phyloP scores from a whole-genome alignment of 2,888 invertebrate species.

The Tipula vernalis region DNA sequence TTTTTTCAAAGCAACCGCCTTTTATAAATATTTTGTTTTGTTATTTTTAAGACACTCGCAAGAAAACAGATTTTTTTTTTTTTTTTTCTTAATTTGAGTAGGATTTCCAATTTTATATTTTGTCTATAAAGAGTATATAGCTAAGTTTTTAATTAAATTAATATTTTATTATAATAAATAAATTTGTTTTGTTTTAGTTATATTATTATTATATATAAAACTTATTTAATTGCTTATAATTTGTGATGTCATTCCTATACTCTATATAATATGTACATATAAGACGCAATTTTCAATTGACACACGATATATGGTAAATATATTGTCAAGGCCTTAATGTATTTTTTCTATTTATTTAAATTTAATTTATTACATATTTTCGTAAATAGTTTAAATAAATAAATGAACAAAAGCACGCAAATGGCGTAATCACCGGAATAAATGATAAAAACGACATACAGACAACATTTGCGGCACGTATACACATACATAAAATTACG shows the following conservation, averaged over 20 bases:
- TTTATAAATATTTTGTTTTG: neutral
- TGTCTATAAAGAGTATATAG: neutral
- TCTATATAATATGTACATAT: neutral
- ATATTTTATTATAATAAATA: neutral
- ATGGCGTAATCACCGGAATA: neutral
- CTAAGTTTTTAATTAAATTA: neutral
- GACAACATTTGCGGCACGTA: neutral
- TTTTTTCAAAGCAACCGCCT: neutral
- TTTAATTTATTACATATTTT: neutral
- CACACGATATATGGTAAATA: neutral
- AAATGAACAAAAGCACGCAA: neutral
- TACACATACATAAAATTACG: neutral
- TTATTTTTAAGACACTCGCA: neutral
- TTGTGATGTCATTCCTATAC: neutral
- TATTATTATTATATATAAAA: neutral
- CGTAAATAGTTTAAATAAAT: neutral
- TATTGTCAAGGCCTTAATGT: neutral
- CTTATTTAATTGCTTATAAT: neutral
- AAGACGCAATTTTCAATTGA: neutral
- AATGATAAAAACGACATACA: neutral
- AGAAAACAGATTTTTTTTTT: neutral
- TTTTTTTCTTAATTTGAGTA: neutral
- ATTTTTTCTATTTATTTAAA: neutral
- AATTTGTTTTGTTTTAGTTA: neutral
- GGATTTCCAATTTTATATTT: neutral